Conservation (phyloP, 2,888 invertebrate species). For the Ctena decussata region DNA sequence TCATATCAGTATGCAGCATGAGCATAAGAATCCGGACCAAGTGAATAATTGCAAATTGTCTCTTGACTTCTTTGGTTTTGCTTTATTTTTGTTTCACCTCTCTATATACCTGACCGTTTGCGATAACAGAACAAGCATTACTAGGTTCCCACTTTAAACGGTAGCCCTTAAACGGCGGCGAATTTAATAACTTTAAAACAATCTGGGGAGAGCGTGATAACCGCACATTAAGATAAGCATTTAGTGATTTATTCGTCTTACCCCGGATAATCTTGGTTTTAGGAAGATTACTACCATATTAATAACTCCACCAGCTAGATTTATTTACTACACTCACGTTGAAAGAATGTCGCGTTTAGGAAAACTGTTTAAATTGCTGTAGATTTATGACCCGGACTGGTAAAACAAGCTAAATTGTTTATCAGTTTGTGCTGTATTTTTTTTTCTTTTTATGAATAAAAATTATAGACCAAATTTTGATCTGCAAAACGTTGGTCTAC, state of each 20-base stretch:
- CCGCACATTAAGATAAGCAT: slow-evolving; percentile 59
- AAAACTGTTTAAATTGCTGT: slow-evolving; percentile 7
- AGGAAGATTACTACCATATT: slow-evolving; percentile 66
- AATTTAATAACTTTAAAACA: slow-evolving; percentile 71
- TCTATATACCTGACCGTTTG: too few species aligned
- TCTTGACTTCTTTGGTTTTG: too few species aligned
- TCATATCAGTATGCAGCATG: too few species aligned
- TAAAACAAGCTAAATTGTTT: neutral
- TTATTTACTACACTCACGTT: slow-evolving; percentile 65
- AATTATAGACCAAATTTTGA: too few species aligned
- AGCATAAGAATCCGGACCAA: too few species aligned
- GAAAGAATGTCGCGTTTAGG: slow-evolving; percentile 1
- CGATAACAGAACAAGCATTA: too few species aligned
- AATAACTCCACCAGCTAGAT: slow-evolving; percentile 63
- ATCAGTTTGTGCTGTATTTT: too few species aligned
- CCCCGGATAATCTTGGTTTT: slow-evolving; percentile 59
- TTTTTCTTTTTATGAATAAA: too few species aligned
- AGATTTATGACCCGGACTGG: neutral
- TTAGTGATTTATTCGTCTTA: slow-evolving; percentile 64
- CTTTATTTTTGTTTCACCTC: too few species aligned
- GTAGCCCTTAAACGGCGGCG: neutral
- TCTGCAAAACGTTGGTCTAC: too few species aligned
- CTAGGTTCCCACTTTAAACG: neutral
- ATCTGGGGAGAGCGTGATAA: slow-evolving; percentile 58
- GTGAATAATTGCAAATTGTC: too few species aligned